Percentiles rank a stretch among this genome's conserved stretches.
Evolutionary conservation across 2,113 vertebrate species (phyloP).

Genomic region (Emydura subglobosa): DNA sequence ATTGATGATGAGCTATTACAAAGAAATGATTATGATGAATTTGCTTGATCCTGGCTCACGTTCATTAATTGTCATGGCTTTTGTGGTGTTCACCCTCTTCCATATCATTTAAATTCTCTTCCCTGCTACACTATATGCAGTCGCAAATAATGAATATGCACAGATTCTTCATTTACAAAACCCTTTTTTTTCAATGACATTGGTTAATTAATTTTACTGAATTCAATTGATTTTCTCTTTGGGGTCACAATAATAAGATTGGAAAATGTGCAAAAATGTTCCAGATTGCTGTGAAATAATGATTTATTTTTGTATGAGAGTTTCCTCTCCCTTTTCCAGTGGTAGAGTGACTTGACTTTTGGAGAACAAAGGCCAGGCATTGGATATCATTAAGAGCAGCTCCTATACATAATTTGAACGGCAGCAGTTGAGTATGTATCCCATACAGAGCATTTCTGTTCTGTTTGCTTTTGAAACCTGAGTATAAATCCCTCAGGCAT

Average conservation of each 20-base stretch:
- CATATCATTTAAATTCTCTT: background rate
- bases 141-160: background rate
- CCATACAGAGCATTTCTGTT: background rate
- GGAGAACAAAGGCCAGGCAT: background rate
- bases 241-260: background rate
- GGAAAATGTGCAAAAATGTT: background rate
- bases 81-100: background rate
- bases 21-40: background rate
- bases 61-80: background rate
- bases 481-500: conserved; percentile 1
- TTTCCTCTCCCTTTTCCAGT: background rate
- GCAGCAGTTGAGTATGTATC: background rate
- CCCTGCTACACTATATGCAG: background rate
- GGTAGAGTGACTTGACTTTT: background rate
- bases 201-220: background rate
- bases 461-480: conserved; percentile 42
- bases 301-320: background rate
- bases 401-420: background rate
- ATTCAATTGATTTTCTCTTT: background rate
- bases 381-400: background rate
- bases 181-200: background rate
- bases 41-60: background rate
- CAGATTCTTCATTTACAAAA: background rate
- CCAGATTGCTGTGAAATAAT: background rate
- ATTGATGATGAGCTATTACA: background rate